A percentile compares a stretch with the other conserved stretches of the same genome.
Evolutionary conservation across 2,113 vertebrate species (phyloP).

Genomic region (Plecturocebus donacophilus): DNA sequence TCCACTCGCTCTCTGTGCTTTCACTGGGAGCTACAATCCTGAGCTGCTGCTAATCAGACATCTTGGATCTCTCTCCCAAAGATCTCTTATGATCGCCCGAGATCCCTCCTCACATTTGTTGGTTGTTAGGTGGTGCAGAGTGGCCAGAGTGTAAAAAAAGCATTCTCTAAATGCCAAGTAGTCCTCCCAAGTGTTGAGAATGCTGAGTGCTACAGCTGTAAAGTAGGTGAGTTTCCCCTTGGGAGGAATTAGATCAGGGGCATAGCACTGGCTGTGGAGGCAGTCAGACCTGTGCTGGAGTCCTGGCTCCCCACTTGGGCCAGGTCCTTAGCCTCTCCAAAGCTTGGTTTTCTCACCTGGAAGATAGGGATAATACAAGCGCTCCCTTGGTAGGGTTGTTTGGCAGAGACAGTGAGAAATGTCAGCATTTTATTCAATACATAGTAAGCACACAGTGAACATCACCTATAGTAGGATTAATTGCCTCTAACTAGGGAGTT

Average conservation of each 20-base stretch:
- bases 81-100: not conserved
- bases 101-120: not conserved
- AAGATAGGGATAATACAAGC: not conserved
- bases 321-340: not conserved
- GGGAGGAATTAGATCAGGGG: too few species aligned
- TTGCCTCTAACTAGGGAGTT: not conserved
- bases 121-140: not conserved
- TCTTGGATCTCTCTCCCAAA: too few species aligned
- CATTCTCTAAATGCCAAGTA: not conserved
- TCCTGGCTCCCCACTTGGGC: not conserved
- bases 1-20: too few species aligned
- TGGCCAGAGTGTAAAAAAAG: not conserved
- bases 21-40: too few species aligned
- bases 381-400: not conserved
- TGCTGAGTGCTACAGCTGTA: not conserved
- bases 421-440: not conserved
- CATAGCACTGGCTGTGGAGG: fast-evolving
- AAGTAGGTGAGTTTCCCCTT: fast-evolving
- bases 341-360: not conserved
- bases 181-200: not conserved
- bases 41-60: too few species aligned
- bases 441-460: not conserved
- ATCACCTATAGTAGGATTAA: not conserved
- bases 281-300: not conserved
- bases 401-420: not conserved